Base-by-base conservation (phyloP, 1,140 invertebrate genomes). In the Stenopsyche tienmushanensis region DNA sequence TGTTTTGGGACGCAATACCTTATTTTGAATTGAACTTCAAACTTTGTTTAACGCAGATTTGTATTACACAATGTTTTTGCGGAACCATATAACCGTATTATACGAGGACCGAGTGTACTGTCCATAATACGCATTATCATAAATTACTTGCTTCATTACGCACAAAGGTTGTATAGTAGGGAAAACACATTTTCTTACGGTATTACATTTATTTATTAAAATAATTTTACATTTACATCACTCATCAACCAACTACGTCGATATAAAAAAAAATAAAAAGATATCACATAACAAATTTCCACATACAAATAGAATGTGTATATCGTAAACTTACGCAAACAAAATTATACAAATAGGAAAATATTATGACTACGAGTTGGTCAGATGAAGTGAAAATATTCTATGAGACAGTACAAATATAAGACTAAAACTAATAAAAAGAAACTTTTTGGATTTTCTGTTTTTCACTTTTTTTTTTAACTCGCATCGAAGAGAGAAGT, bases 221-320 rank as follows among this genome's bases (percentile, higher is more conserved):
- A 70, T 70, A 70, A 70, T 66, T 70, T 66, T 66, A 70, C 68
- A 70, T 64, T 63, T 66, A 70, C 64, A 70, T 54, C 64, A 70
- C 64, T 64, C 20, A 44, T 59, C 49, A 64, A 70, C 54, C 68
- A 64, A 66, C 68, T 50, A 63, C 55, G 41, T 62, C 26, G 24
- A 58, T 42, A 15, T 18, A 26, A 45, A 39, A 10, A 57, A n/a
- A 39, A 23, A 8, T 5, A 60, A 47, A 60, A 47, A 60, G n/a
- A 45, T 45, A 59, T 59, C 15, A 39, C 34, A 57, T 41, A 42
- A 59, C 23, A 59, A 23, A 21, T 10, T 26, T 26, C 9, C n/a
- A 1, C 29, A 26, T 54, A 24, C 7, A 47, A 18, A 34, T 34
- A 34, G 29, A 20, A 47, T 47, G 44, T 20, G 7, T 20, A 18